Evolutionary conservation across 1,140 invertebrate genomes (phyloP).

Genomic region (Lycorma delicatula): DNA sequence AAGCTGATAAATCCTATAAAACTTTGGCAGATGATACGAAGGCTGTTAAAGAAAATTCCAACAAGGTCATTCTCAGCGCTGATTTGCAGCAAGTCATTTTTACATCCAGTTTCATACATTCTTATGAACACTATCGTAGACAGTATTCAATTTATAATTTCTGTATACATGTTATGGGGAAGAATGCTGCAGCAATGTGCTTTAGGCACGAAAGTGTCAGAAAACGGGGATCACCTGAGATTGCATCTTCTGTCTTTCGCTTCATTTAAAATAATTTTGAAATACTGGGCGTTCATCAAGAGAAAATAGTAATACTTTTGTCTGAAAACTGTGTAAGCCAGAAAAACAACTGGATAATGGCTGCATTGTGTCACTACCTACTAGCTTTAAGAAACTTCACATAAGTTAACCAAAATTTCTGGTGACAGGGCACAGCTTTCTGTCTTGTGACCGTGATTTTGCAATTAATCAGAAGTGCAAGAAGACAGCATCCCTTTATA

Average conservation of each 20-base stretch:
- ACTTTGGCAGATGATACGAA: not conserved
- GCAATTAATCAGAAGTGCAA: constrained; percentile 22
- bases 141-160: constrained; percentile 20
- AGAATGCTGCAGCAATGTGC: not conserved
- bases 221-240: constrained; percentile 19
- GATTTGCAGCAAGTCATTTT: constrained; percentile 13
- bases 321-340: constrained; percentile 23
- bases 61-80: not conserved
- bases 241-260: constrained; percentile 20
- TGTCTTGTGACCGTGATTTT: constrained; percentile 23
- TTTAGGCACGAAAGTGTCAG: constrained; percentile 24
- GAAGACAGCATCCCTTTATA: constrained; percentile 10
- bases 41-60: not conserved
- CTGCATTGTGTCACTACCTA: constrained; percentile 10
- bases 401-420: constrained; percentile 20
- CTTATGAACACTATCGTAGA: constrained; percentile 7
- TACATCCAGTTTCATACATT: constrained; percentile 5
- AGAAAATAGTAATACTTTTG: constrained; percentile 24
- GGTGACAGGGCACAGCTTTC: constrained; percentile 19
- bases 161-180: constrained; percentile 19
- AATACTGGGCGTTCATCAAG: constrained; percentile 4
- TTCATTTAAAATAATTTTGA: constrained; percentile 17
- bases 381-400: constrained; percentile 18
- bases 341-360: constrained; percentile 24
- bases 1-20: not conserved